Base-by-base conservation (phyloP, 2,888 invertebrate species). In the Dicranocentrus wangi region DNA sequence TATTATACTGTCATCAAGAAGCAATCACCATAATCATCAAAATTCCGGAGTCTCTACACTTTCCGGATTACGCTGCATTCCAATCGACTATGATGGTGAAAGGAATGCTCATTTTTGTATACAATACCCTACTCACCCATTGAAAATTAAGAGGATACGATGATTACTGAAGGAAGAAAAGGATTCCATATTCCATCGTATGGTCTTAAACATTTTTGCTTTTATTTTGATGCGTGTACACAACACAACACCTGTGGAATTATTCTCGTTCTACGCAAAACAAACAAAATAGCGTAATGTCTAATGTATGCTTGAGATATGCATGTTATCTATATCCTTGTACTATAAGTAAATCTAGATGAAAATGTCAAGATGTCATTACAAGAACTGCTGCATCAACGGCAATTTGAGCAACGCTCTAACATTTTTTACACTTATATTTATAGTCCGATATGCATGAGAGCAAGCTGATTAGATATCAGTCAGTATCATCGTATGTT, bases 181-280 rank as follows among this genome's bases (percentile, higher is more conserved):
- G 47, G 47, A 7, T 10, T 7, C 10, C 47, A 47, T 15, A 47
- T 2, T 47, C 2, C 3, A 47, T n/a, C 47, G 15, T 47, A 32
- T 32, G 32, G 5, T 32, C 32, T 32, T 32, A n/a, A 17, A 47
- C 17, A 47, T 47, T 47, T n/a, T n/a, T 47, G 21, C 5, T 55
- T 55, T 55, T 55, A 55, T 55, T 55, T 55, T 55, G 21, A 47
- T 66, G 42, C 65, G 53, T 65, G 28, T 60, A 69, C 2, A 68
- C 27, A 68, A 3, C 47, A 53, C 72, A 75, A 81, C 81, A 81
- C 81, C 81, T 81, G 81, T 81, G 70, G 81, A 63, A 39, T 80
- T 81, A 21, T 42, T 70, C 70, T 39, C 42, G 21, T 60, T n/a
- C 43, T 5, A 51, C 21, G 32, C 13, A 42, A 65, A 15, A 23